Percentiles rank a stretch among this genome's conserved stretches.
Evolutionary conservation across 2,113 vertebrate genomes (phyloP).

Genomic region (Apaloderma vittatum): DNA sequence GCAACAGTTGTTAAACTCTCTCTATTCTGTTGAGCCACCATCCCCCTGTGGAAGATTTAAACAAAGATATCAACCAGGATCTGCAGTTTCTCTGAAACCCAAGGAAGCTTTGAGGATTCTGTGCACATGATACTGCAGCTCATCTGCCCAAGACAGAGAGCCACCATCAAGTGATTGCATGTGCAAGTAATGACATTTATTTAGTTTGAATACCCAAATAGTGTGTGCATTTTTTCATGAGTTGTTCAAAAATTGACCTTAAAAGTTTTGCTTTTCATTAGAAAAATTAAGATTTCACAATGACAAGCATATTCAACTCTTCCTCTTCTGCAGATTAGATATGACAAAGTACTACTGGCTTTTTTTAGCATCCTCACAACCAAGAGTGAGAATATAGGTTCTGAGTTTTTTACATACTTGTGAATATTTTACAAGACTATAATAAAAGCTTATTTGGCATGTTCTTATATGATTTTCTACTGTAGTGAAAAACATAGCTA

Average conservation of each 20-base stretch:
- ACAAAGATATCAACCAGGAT: not conserved
- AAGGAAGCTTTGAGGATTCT: not conserved
- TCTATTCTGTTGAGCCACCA: not conserved
- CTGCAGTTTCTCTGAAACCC: not conserved
- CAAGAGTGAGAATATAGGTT: not conserved
- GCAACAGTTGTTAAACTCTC: not conserved
- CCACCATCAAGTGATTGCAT: not conserved
- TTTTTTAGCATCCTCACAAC: not conserved
- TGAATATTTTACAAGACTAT: constrained; percentile 3
- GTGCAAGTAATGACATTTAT: not conserved
- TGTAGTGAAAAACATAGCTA: not conserved
- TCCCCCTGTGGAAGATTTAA: not conserved
- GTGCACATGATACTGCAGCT: not conserved
- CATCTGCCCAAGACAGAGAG: not conserved
- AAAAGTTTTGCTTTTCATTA: constrained; percentile 6
- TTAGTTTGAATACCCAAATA: not conserved
- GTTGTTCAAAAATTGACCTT: not conserved
- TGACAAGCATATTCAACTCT: not conserved
- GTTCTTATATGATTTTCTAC: not conserved
- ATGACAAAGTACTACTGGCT: not conserved
- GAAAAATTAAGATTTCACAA: not conserved
- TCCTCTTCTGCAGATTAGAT: not conserved
- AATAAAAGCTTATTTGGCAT: not conserved
- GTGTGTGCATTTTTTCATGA: not conserved
- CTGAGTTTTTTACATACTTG: not conserved